These are phyloP conservation scores for Ips typographus DNA, from an alignment of 1,140 invertebrate species.

Conservation along the genomic window DNA sequence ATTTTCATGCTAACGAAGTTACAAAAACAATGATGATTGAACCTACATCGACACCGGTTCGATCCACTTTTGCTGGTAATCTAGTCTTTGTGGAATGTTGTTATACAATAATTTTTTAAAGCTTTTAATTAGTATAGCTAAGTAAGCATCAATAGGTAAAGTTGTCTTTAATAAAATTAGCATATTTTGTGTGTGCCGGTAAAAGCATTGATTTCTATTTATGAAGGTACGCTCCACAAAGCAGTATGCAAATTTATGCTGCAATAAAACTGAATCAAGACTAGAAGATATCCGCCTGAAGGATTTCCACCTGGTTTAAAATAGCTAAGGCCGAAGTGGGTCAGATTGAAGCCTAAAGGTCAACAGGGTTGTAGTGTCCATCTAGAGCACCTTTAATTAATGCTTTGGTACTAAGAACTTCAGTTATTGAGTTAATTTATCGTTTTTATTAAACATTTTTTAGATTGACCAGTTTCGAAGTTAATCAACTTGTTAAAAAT, in stretches of 20 bases:
- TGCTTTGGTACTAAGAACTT: no score
- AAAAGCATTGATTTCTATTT: background rate
- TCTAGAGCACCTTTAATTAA: no score
- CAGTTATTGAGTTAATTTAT: no score
- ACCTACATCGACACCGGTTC: background rate
- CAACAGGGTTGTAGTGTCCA: background rate
- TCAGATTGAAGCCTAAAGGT: conserved; percentile 8
- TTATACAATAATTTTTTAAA: no score
- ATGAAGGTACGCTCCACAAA: background rate
- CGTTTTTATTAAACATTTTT: no score
- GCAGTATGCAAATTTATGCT: conserved; percentile 4
- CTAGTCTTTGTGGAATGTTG: no score
- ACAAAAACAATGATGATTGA: conserved; percentile 4
- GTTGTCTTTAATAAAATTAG: no score
- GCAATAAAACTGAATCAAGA: conserved; percentile 12
- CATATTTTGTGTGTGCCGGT: no score
- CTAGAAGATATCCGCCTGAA: conserved; percentile 1
- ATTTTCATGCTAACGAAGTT: conserved; percentile 16
- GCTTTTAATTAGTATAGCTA: no score
- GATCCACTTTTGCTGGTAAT: no score
- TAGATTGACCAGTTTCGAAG: no score
- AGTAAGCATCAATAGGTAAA: no score
- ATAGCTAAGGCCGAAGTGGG: conserved; percentile 2
- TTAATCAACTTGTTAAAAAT: background rate
- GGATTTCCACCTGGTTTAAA: conserved; percentile 4